phyloP scores from a whole-genome alignment of 2,888 invertebrate genomes.

The Epirrhoe alternata region DNA sequence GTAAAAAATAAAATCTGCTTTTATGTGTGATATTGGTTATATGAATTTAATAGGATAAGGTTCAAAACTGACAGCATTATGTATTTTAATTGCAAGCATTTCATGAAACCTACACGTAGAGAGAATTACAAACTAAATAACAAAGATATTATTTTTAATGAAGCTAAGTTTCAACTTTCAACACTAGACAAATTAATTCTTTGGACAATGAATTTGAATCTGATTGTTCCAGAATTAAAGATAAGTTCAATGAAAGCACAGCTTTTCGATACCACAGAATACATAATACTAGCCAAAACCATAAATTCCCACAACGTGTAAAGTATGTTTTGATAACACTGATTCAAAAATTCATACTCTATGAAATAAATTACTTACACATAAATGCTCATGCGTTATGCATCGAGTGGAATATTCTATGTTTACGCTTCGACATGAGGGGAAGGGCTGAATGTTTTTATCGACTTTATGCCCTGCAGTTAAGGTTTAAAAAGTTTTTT shows the following conservation, averaged over 20 bases:
- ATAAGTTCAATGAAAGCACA: neutral
- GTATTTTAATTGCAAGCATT: neutral
- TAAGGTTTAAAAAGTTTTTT: slow-evolving; percentile 34
- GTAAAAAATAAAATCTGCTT: too few relatives aligned
- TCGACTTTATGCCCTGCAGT: slow-evolving; percentile 28
- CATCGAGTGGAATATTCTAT: slow-evolving; percentile 51
- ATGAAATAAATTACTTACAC: slow-evolving; percentile 41
- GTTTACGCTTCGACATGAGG: slow-evolving; percentile 53
- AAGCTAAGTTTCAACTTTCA: too few relatives aligned
- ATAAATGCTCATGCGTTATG: slow-evolving; percentile 48
- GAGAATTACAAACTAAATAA: too few relatives aligned
- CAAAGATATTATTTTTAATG: too few relatives aligned
- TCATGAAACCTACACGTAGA: neutral
- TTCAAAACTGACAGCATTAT: neutral
- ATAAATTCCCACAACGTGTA: slow-evolving; percentile 10
- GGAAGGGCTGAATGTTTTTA: slow-evolving; percentile 44
- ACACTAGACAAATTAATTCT: too few relatives aligned
- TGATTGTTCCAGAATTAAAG: too few relatives aligned
- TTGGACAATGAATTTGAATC: too few relatives aligned
- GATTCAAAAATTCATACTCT: slow-evolving; percentile 35
- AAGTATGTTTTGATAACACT: slow-evolving; percentile 31
- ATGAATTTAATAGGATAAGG: too few relatives aligned
- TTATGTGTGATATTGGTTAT: too few relatives aligned
- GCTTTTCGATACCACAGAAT: neutral
- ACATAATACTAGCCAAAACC: neutral